Evolutionary conservation across 2,113 vertebrate species (phyloP), one percentile per base, ranked within the genome.

Genomic region (Syngnathus typhle): DNA sequence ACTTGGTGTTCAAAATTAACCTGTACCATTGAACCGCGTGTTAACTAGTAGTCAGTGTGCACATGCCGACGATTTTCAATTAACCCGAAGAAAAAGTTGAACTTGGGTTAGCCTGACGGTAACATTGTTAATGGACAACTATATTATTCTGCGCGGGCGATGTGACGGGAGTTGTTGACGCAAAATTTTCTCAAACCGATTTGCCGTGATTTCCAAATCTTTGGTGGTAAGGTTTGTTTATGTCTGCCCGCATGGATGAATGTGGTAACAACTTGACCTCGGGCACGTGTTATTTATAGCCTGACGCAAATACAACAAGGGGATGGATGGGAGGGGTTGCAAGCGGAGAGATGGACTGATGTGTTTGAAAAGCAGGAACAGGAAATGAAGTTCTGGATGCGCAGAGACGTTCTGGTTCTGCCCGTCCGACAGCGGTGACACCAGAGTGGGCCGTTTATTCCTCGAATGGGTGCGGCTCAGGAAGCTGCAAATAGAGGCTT

Each of bases 401-500:
- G 38, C 36, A 44, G 63, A 69, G 56, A 62, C 71, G 37, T 47
- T 51, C 23, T 51, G 43, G 54, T 63, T 65, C 64, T 71, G 58
- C 67, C 41, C 43, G 58, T 69, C 64, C 16, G 7, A 59, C 32
- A 44, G 37, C 52, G 46, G 38, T 62, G 71, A 76, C 67, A 54
- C 47, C 60, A 15, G 55, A 59, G 62, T n/a, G 73, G 39, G 71
- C 7, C 78, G 85, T 83, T 85, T 89, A 79, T 86, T 84, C 84
- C 67, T 54, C 65, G 71, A 69, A 60, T 69, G 76, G 82, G 85
- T 76, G 80, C 47, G 71, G 69, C 78, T 77, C 87, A 88, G 91
- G 89, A 90, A 92, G 78, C 74, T 27, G 80, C 81, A 77, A 82
- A 75, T 46, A 37, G 81, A 69, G n/a, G n/a, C n/a, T n/a, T n/a